These are phyloP conservation scores for Drosophila mauritiana DNA, from an alignment of 1,140 invertebrate genomes.

Conservation along the genomic window DNA sequence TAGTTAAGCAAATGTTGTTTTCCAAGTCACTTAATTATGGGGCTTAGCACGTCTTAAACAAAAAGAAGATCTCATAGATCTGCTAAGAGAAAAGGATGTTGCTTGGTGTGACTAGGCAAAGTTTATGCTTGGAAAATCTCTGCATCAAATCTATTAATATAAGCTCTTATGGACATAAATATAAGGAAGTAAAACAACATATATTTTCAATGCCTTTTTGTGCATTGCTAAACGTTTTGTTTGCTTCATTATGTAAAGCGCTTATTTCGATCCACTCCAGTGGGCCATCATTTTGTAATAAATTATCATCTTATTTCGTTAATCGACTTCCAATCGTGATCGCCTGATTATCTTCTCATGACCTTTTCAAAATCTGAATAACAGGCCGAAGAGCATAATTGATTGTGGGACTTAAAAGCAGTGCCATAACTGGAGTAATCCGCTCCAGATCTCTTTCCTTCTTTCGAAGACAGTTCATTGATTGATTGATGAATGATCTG, in stretches of 20 bases:
- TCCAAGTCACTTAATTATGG: background rate
- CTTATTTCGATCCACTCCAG: background rate
- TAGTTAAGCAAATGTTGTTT: too few species aligned
- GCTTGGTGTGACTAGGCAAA: background rate
- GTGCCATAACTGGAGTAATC: constrained; percentile 12
- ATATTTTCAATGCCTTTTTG: background rate
- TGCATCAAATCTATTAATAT: background rate
- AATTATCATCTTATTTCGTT: constrained; percentile 14
- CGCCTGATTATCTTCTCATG: constrained; percentile 4
- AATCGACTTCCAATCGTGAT: constrained; percentile 4
- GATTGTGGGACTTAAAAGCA: constrained; percentile 3
- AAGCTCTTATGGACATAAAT: background rate
- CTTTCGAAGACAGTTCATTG: constrained; percentile 1
- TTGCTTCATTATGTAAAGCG: background rate
- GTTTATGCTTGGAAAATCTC: background rate
- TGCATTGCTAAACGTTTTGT: background rate
- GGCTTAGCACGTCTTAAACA: background rate
- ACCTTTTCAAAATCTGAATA: constrained; percentile 5
- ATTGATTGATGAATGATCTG: constrained; percentile 57
- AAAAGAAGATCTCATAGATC: background rate
- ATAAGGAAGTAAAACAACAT: constrained; percentile 12
- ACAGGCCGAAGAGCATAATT: constrained; percentile 10
- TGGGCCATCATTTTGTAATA: constrained; percentile 7
- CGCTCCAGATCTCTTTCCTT: background rate
- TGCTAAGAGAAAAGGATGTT: background rate